phyloP scores from a whole-genome alignment of 2,888 invertebrate species.

The Cephalotes varians region DNA sequence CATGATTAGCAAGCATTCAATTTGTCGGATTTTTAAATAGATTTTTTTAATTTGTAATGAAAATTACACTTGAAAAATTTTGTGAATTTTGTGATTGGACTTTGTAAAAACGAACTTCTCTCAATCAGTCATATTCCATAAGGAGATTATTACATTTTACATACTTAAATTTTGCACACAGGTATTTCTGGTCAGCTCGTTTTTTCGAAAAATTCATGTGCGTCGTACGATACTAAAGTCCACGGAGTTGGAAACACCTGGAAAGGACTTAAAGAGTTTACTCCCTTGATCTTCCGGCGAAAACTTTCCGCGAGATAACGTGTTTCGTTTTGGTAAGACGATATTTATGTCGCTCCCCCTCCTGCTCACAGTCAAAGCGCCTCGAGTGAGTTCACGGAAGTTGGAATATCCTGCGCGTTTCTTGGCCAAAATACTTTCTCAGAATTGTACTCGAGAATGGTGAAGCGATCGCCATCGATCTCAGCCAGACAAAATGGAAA shows the following conservation, averaged over 20 bases:
- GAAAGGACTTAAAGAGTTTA: constrained; percentile 66
- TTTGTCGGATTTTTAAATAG: neutral
- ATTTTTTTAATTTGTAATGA: neutral
- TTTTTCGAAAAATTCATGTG: constrained; percentile 25
- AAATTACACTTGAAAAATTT: neutral
- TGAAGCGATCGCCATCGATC: constrained; percentile 59
- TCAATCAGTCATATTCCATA: neutral
- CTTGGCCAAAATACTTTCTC: constrained; percentile 46
- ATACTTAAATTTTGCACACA: constrained; percentile 10
- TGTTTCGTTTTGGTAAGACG: constrained; percentile 63
- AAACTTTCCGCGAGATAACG: constrained; percentile 60
- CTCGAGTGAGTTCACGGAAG: constrained; percentile 52
- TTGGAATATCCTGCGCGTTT: constrained; percentile 51
- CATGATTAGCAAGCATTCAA: neutral
- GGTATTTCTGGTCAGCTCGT: constrained; percentile 14
- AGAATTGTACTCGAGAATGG: constrained; percentile 50
- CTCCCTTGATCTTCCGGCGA: constrained; percentile 60
- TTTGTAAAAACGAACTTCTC: neutral
- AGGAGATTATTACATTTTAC: neutral
- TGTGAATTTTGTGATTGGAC: neutral
- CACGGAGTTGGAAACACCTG: constrained; percentile 59
- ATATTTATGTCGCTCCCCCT: constrained; percentile 64
- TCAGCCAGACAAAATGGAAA: constrained; percentile 53
- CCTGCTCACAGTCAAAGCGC: constrained; percentile 37
- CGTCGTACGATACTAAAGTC: constrained; percentile 55